Base-by-base conservation (phyloP, 2,888 invertebrate genomes). In the Thumatha senex region DNA sequence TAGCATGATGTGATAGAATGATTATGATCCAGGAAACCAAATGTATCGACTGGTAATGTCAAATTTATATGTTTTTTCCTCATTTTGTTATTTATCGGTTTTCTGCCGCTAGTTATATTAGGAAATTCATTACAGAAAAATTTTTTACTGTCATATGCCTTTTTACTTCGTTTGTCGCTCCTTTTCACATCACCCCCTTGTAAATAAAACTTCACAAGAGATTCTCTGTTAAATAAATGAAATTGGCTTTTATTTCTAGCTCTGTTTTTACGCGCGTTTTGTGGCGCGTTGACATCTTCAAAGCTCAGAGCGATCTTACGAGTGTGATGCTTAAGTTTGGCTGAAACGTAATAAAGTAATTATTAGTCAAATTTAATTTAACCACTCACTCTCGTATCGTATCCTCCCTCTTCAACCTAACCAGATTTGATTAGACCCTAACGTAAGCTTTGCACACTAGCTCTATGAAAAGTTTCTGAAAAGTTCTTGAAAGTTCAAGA, bases 1-100 rank as follows among this genome's bases (percentile, higher is more conserved):
- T 33, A 35, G 52, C 52, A 39, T 24, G 54, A 56, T 43, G 55
- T 48, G 2, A 46, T 10, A 9, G 34, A 13, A 40, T 50, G 47
- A 42, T 56, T 58, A 24, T 41, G 65, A 46, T 54, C 64, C 15
- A 58, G 60, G 24, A 70, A 70, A 29, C 69, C 63, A 38, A 66
- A 70, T 7, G 63, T 42, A 14, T 74, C 64, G 35, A 51, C 58
- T 1, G 56, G 40, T 42, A 58, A 48, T 43, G 40, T 40, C 3
- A 12, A 15, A 24, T 31, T 30, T 7, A 31, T 10, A 13, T 40
- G 43, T 1, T 43, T 51, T 39, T 52, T 51, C 1, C 1, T 3
- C 11, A 11, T 44, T 7, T 54, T 15, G 43, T 48, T 40, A 2
- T 41, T 44, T 8, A 44, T 5, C 36, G 45, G 29, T 24, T 44